Percentiles rank a stretch among this genome's conserved stretches.
These are phyloP conservation scores for Stigmatopora argus DNA, from an alignment of 2,113 vertebrate species.

Conservation along the genomic window DNA sequence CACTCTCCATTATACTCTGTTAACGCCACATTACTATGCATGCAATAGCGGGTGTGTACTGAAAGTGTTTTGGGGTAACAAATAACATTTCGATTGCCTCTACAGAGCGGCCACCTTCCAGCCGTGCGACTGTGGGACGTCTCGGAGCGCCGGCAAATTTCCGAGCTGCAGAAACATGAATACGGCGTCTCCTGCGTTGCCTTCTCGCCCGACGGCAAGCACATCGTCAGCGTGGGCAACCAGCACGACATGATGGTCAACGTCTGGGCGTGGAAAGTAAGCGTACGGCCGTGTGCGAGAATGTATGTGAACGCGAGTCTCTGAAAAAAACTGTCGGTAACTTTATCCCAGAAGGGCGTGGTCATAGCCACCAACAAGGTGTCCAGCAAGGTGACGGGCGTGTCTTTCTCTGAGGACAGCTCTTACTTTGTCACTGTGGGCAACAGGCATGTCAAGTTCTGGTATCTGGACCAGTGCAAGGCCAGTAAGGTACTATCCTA, in stretches of 20 bases:
- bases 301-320: not conserved
- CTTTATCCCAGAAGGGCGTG: slow-evolving; percentile 78
- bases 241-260: slow-evolving; percentile 97
- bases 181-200: slow-evolving; percentile 88
- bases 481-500: slow-evolving; percentile 79
- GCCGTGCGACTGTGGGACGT: slow-evolving; percentile 92
- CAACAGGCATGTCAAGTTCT: slow-evolving; percentile 93
- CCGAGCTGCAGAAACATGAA: slow-evolving; percentile 87
- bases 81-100: not conserved
- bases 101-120: slow-evolving; percentile 86
- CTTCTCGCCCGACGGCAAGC: slow-evolving; percentile 88
- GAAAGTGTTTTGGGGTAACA: too few species aligned
- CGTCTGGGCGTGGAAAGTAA: slow-evolving; percentile 95
- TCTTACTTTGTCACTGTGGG: slow-evolving; percentile 95
- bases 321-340: not conserved
- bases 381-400: slow-evolving; percentile 89
- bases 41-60: not conserved
- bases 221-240: slow-evolving; percentile 93
- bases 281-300: too few species aligned
- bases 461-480: slow-evolving; percentile 91
- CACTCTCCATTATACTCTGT: not conserved
- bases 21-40: not conserved
- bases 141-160: slow-evolving; percentile 78
- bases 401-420: slow-evolving; percentile 93
- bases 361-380: slow-evolving; percentile 93